Base-by-base conservation (phyloP, 2,888 invertebrate species). In the Pachymerium ferrugineum region DNA sequence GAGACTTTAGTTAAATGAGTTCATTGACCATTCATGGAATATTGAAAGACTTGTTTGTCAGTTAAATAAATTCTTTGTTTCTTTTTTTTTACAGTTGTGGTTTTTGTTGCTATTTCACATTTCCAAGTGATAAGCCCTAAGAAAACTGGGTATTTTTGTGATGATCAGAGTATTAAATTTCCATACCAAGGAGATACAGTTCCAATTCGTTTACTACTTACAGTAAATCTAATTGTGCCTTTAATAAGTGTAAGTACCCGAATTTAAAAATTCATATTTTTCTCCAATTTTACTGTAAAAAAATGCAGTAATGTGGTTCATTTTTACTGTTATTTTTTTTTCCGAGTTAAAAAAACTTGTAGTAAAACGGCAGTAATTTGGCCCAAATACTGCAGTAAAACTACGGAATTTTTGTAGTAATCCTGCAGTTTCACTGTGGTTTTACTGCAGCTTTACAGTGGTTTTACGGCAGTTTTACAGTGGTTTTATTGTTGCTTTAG, bases 171-270 rank as follows among this genome's bases (percentile, higher is more conserved):
- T 74, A 87, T 91, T 79, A 87, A 88, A 0, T 87, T 87, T 81
- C 87, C 87, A 76, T 89, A 86, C 80, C 83, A 81, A 0, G 90
- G 90, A 0, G 91, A 91, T 79, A 89, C 90, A 2, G 84, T 92
- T 77, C 85, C 87, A 73, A 83, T 87, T 75, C 81, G 84, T 0
- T 78, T 85, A 75, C 83, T 91, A 22, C 82, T 88, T 1, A 78
- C 83, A 6, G 85, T 86, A 8, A 33, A 33, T 33, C 12, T 33
- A 8, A 12, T 5, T 8, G 12, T 33, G 12, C 33, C 33, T 8
- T 33, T 33, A 33, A 33, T 33, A 33, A 12, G 6, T 8, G 16
- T 54, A 19, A 54, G 22, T 22, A 54, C 8, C 16, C 86, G 42
- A 78, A n/a, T n/a, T n/a, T n/a, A n/a, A n/a, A n/a, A n/a, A n/a